These are phyloP conservation scores for Dascyllus trimaculatus DNA, from an alignment of 2,113 vertebrate species.

Conservation along the genomic window DNA sequence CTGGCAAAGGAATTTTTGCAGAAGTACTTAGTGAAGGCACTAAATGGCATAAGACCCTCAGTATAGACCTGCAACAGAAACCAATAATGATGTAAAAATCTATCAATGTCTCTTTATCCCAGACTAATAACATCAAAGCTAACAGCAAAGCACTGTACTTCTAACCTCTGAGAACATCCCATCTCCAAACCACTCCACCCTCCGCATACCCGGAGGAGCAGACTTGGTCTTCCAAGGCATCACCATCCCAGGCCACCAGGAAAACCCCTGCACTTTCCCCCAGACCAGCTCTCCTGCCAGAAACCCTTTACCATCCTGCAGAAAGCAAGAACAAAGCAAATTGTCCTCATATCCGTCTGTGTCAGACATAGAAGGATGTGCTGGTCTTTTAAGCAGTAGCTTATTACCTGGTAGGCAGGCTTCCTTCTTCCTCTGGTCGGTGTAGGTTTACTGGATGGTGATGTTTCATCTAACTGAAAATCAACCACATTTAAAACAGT, in stretches of 20 bases:
- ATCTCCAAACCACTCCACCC: conserved; percentile 96
- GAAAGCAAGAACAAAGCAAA: neutral
- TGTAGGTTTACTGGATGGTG: conserved; percentile 35
- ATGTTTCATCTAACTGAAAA: conserved; percentile 62
- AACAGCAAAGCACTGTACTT: too few relatives aligned
- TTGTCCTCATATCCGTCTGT: neutral
- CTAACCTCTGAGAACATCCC: conserved; percentile 95
- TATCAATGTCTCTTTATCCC: neutral
- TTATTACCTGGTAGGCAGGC: conserved; percentile 71
- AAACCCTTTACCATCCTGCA: conserved; percentile 92
- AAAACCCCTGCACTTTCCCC: conserved; percentile 94
- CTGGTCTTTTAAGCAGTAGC: neutral
- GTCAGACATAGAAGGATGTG: neutral
- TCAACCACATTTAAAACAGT: conserved; percentile 14
- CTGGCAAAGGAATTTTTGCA: conserved; percentile 89
- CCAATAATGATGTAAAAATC: neutral
- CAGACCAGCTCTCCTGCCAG: conserved; percentile 90
- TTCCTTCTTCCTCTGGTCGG: conserved; percentile 59
- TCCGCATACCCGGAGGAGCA: conserved; percentile 84
- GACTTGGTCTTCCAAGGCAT: conserved; percentile 88
- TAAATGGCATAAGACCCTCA: conserved; percentile 86
- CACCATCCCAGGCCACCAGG: conserved; percentile 94
- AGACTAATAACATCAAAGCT: neutral
- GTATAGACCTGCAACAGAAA: conserved; percentile 85
- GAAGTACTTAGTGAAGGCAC: conserved; percentile 89